phyloP scores from a whole-genome alignment of 2,113 vertebrate species.

The Semnornis frantzii region DNA sequence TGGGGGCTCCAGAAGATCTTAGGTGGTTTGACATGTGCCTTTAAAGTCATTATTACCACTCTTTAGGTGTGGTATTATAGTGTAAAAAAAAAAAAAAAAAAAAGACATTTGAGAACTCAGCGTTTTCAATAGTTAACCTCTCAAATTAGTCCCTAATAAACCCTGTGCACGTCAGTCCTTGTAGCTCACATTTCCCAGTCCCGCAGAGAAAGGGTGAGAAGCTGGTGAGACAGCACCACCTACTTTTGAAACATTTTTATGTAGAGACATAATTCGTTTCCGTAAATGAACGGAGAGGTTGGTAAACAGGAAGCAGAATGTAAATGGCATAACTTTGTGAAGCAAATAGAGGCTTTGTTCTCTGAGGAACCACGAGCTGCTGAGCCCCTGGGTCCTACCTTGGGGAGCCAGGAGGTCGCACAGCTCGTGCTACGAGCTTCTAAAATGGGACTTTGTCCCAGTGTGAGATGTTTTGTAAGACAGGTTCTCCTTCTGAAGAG shows the following conservation, averaged over 20 bases:
- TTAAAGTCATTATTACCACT: background rate
- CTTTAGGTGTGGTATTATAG: background rate
- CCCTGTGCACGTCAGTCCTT: background rate
- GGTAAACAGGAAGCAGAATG: background rate
- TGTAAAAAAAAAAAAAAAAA: too few species aligned
- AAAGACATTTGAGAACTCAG: background rate
- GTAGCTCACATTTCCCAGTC: background rate
- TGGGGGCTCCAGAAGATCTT: background rate
- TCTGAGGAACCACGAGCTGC: background rate
- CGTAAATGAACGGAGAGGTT: background rate
- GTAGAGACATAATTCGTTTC: background rate
- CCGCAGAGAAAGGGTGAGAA: background rate
- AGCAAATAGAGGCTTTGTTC: background rate
- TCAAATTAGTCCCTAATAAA: background rate
- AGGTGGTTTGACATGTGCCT: background rate
- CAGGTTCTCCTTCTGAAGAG: background rate
- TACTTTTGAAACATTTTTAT: background rate
- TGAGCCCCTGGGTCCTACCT: background rate
- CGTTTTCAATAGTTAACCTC: background rate
- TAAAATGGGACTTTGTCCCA: background rate
- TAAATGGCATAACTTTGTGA: background rate
- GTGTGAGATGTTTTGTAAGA: rapidly evolving
- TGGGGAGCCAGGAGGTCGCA: background rate
- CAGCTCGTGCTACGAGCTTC: background rate
- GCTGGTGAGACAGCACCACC: constrained; percentile 43